Conservation (phyloP, 2,113 vertebrate genomes). For the Calyptomena viridis region DNA sequence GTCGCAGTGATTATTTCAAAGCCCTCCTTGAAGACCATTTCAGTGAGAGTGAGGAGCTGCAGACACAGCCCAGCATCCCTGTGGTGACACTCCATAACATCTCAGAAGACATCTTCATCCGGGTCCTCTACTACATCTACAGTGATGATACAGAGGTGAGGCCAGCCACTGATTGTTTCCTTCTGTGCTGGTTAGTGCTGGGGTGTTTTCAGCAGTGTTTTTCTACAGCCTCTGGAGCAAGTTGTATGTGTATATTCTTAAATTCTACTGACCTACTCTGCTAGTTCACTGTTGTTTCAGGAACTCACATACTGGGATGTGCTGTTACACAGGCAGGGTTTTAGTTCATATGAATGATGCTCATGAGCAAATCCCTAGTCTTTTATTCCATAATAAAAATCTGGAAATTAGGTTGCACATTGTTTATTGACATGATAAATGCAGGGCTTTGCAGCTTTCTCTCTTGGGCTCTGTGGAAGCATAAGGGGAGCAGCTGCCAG, state of each 20-base stretch:
- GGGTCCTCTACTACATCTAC: constrained; percentile 92
- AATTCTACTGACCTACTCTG: not conserved
- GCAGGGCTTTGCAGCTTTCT: not conserved
- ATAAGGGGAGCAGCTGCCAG: constrained; percentile 16
- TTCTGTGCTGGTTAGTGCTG: not conserved
- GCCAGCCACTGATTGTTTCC: not conserved
- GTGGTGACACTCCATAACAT: constrained; percentile 88
- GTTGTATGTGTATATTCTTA: not conserved
- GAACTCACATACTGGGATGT: not conserved
- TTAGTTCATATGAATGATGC: not conserved
- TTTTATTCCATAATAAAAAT: not conserved
- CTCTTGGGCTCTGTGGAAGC: not conserved
- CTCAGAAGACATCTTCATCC: constrained; percentile 86
- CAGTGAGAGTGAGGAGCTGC: constrained; percentile 85
- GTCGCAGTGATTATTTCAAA: constrained; percentile 96
- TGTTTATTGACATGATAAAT: not conserved
- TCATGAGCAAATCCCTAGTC: not conserved
- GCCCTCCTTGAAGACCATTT: constrained; percentile 94
- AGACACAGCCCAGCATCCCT: constrained; percentile 84
- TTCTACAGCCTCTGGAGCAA: not conserved
- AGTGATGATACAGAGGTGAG: constrained; percentile 90
- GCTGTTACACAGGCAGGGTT: not conserved
- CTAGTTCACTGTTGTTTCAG: not conserved
- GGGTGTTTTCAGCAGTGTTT: not conserved
- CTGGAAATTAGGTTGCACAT: not conserved